Evolutionary conservation across 1,140 invertebrate genomes (phyloP).

Genomic region (Thaumetopoea pityocampa): DNA sequence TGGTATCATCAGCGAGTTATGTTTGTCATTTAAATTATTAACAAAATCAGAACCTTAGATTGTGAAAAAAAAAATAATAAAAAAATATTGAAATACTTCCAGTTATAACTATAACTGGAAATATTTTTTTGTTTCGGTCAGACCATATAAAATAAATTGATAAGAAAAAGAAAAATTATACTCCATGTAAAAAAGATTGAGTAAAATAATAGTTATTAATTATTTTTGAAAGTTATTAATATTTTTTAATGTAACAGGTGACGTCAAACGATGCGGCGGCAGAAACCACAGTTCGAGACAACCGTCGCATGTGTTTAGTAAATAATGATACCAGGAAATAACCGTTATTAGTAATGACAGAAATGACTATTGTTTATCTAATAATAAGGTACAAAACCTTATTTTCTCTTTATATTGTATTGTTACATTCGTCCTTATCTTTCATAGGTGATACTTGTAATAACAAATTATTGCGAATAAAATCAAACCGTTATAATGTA

Average conservation of each 20-base stretch:
- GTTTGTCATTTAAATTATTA: too few species aligned
- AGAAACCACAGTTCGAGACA: slow-evolving; percentile 57
- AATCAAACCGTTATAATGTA: slow-evolving; percentile 8
- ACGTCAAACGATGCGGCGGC: slow-evolving; percentile 59
- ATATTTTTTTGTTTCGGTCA: too few species aligned
- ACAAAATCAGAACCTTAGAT: too few species aligned
- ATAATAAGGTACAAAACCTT: slow-evolving; percentile 1
- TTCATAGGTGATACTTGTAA: slow-evolving; percentile 1
- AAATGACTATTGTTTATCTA: not conserved
- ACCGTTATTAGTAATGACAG: not conserved
- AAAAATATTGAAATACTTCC: too few species aligned
- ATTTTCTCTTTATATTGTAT: slow-evolving; percentile 12
- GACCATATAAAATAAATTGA: too few species aligned
- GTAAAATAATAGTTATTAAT: too few species aligned
- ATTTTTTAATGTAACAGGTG: slow-evolving; percentile 36
- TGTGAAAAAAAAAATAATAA: too few species aligned
- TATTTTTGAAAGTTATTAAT: not conserved
- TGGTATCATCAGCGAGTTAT: too few species aligned
- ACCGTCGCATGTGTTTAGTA: slow-evolving; percentile 62
- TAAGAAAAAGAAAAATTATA: too few species aligned
- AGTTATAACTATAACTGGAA: too few species aligned
- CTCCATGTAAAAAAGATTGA: too few species aligned
- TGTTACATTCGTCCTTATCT: slow-evolving; percentile 11
- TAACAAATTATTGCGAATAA: slow-evolving; percentile 2
- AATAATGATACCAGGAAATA: slow-evolving; percentile 17